Percentiles rank a stretch among this genome's conserved stretches.
phyloP scores from a whole-genome alignment of 2,888 invertebrate species.

The Sialis fuliginosa region DNA sequence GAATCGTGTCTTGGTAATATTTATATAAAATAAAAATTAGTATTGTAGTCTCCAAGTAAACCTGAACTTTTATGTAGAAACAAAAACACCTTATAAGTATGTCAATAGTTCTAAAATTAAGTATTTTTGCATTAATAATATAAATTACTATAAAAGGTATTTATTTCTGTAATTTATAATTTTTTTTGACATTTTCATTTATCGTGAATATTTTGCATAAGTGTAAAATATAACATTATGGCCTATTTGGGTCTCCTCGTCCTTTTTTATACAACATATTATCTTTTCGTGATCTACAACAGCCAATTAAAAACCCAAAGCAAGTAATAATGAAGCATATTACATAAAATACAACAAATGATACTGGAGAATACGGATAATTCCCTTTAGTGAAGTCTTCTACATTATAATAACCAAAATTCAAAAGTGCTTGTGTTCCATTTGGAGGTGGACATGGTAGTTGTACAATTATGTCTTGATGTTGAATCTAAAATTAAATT shows the following conservation, averaged over 20 bases:
- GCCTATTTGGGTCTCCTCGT: slow-evolving; percentile 41
- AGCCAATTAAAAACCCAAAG: slow-evolving; percentile 39
- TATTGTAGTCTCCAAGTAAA: no score
- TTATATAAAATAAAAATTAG: no score
- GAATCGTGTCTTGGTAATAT: no score
- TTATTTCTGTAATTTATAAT: no score
- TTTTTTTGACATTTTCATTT: no score
- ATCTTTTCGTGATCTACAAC: slow-evolving; percentile 30
- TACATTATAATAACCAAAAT: slow-evolving; percentile 29
- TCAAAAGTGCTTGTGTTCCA: slow-evolving; percentile 48
- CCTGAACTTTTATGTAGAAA: no score
- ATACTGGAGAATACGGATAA: slow-evolving; percentile 34
- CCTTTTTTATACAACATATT: slow-evolving; percentile 30
- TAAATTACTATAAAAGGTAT: no score
- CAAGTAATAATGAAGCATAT: slow-evolving; percentile 41
- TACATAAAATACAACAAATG: slow-evolving; percentile 40
- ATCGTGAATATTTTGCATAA: no score
- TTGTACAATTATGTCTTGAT: slow-evolving; percentile 75
- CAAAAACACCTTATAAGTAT: no score
- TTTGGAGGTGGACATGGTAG: slow-evolving; percentile 66
- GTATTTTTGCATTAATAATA: no score
- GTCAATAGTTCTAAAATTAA: no score
- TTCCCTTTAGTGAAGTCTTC: slow-evolving; percentile 27
- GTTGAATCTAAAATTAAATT: slow-evolving; percentile 43
- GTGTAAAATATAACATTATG: slow-evolving; percentile 20